A percentile compares a stretch with the other conserved stretches of the same genome.
Evolutionary conservation across 2,888 invertebrate species (phyloP).

Genomic region (Empis livida): DNA sequence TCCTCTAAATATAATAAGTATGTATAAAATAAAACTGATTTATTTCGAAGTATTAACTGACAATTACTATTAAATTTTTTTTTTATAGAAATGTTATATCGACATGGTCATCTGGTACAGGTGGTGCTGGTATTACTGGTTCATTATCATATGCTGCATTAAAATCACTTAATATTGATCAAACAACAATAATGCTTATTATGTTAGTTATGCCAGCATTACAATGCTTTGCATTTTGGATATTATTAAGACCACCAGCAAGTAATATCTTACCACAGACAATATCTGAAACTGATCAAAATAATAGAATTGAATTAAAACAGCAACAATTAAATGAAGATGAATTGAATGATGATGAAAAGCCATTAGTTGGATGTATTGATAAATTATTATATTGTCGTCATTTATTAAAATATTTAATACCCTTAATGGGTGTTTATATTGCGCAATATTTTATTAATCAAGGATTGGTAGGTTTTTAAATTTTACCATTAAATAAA

Average conservation of each 20-base stretch:
- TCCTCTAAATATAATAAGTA: conserved; percentile 56
- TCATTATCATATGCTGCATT: conserved; percentile 61
- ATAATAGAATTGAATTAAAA: conserved; percentile 20
- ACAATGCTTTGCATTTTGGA: conserved; percentile 46
- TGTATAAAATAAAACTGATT: conserved; percentile 9
- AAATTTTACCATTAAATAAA: too few species aligned
- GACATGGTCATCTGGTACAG: conserved; percentile 77
- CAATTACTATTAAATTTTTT: background rate
- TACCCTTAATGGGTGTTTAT: conserved; percentile 64
- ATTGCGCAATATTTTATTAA: conserved; percentile 80
- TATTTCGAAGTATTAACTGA: background rate
- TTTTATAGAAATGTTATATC: conserved; percentile 54
- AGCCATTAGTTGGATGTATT: conserved; percentile 29
- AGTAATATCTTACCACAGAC: conserved; percentile 16
- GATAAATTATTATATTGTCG: conserved; percentile 45
- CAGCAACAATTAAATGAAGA: conserved; percentile 11
- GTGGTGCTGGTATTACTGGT: conserved; percentile 67
- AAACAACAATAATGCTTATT: conserved; percentile 48
- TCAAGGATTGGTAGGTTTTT: conserved; percentile 67
- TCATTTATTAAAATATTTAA: conserved; percentile 54
- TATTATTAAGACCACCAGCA: conserved; percentile 24
- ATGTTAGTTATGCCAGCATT: conserved; percentile 58
- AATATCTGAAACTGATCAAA: conserved; percentile 21
- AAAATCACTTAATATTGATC: conserved; percentile 43
- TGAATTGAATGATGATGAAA: conserved; percentile 6